Evolutionary conservation across 2,888 invertebrate genomes (phyloP), one percentile per base, ranked within the genome.

Genomic region (Microplitis deprimator): DNA sequence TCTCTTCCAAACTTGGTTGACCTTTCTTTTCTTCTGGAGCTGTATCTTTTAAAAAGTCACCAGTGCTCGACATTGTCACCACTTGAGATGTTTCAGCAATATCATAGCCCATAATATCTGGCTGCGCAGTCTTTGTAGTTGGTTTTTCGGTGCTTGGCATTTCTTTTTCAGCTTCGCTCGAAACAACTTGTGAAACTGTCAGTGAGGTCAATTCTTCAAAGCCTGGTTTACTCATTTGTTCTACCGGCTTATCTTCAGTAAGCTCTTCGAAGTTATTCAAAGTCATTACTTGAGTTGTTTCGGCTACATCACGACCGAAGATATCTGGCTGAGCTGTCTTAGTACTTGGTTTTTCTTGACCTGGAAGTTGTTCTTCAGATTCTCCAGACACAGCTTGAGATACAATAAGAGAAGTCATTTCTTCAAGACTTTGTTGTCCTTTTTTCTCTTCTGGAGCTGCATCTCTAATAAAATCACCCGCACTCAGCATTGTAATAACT

Each of bases 51-150:
- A 67, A 6, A 0, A 86, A 64, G 5, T 85, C 82, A 38, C 77
- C 81, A 50, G 83, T 77, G 72, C 83, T 83, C 60, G 79, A 75
- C 78, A 87, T 80, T 13, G 86, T 78, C 38, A 82, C 70, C 8
- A 87, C 69, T 81, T 90, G 87, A 67, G 85, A 85, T 73, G 87
- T 87, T 82, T 90, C 86, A 29, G 89, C 89, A 67, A 89, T 86
- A 82, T 89, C 88, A 80, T 88, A 86, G 16, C 87, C 86, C 6
- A 76, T 50, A 61, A 87, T 76, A 79, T 82, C 81, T 13, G 86
- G 83, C 76, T 83, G 64, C 6, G 83, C 84, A 50, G 77, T 77
- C 59, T 80, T 81, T 77, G 80, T 70, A 13, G 65, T 68, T 2
- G 82, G 81, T 38, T 78, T 50, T 59, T 79, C 75, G 6, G 78